Conservation (phyloP, 2,797 vertebrate species). For the Otus scops region DNA sequence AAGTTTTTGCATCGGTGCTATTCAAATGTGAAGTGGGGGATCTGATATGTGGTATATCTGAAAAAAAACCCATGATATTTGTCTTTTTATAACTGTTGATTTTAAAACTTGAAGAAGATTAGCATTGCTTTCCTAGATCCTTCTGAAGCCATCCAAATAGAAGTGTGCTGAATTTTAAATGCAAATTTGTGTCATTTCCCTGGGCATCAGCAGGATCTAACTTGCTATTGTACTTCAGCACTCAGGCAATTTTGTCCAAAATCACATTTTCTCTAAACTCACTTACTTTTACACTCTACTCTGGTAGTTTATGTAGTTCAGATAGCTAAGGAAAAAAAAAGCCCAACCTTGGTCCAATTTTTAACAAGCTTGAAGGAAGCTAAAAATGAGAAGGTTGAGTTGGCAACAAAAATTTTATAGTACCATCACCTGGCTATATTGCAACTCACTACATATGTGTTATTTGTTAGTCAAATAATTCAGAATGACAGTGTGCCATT, state of each 20-base stretch:
- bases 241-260: neutral
- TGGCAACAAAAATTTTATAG: neutral
- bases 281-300: neutral
- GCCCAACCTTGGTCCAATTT: neutral
- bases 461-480: neutral
- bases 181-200: neutral
- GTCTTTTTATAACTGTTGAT: neutral
- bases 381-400: neutral
- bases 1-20: neutral
- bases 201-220: neutral
- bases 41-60: neutral
- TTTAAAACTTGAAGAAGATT: neutral
- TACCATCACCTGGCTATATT: neutral
- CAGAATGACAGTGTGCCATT: neutral
- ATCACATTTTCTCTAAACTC: neutral
- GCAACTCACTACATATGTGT: too few species aligned
- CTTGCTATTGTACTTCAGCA: neutral
- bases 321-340: neutral
- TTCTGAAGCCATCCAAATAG: neutral
- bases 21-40: neutral
- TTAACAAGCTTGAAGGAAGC: neutral
- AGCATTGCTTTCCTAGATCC: neutral
- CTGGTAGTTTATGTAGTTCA: neutral
- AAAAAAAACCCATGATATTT: neutral
- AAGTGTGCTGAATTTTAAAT: neutral